These are phyloP conservation scores for Arvicanthis niloticus DNA, from an alignment of 2,113 vertebrate species.

Conservation along the genomic window DNA sequence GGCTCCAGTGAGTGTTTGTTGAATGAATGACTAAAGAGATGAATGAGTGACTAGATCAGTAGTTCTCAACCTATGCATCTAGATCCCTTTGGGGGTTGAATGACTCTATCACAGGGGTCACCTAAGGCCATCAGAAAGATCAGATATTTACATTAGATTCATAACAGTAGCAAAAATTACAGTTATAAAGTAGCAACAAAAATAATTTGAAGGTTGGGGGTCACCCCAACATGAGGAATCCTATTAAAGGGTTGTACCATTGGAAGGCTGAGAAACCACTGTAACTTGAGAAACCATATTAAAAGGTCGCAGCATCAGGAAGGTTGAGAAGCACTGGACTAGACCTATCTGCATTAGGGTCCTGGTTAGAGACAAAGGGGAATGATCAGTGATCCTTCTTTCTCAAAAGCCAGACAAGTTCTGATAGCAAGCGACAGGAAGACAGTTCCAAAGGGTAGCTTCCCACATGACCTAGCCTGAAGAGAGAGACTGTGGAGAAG, in stretches of 20 bases:
- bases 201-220: background rate
- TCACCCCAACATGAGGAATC: background rate
- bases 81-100: background rate
- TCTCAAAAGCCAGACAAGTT: background rate
- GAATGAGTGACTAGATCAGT: background rate
- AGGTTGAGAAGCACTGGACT: background rate
- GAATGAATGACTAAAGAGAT: background rate
- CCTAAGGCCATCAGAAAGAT: background rate
- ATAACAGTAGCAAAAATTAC: background rate
- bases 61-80: no score
- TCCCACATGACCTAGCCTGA: no score
- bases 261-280: background rate
- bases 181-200: background rate
- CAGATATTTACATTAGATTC: background rate
- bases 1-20: fast-evolving
- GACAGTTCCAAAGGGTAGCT: background rate
- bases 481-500: background rate
- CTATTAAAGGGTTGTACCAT: background rate
- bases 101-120: background rate
- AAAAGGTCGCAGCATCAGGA: background rate
- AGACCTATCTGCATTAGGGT: background rate
- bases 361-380: background rate
- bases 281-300: background rate
- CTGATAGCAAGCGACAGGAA: background rate
- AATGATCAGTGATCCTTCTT: background rate